These are phyloP conservation scores for Silurus glanis DNA, from an alignment of 2,113 vertebrate genomes.

Conservation along the genomic window DNA sequence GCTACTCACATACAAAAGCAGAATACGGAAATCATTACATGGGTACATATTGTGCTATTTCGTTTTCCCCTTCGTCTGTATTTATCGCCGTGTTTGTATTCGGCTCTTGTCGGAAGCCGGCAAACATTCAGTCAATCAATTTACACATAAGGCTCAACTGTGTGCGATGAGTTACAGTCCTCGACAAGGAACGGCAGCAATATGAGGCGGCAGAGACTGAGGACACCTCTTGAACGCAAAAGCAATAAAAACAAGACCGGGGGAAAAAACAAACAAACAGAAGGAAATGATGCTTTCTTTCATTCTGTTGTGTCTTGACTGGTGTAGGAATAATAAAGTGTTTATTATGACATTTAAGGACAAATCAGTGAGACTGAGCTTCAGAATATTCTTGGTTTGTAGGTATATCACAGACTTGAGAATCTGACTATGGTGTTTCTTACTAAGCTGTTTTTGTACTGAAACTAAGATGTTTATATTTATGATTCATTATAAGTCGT, in stretches of 20 bases:
- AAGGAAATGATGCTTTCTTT: neutral
- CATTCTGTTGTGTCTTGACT: neutral
- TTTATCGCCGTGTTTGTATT: conserved; percentile 27
- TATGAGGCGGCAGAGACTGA: neutral
- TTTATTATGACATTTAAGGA: neutral
- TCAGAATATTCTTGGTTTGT: neutral
- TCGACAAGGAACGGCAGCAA: neutral
- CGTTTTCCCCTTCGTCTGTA: conserved; percentile 35
- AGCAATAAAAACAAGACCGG: conserved; percentile 23
- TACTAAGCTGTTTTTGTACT: neutral
- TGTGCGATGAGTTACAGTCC: conserved; percentile 2
- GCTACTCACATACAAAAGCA: conserved; percentile 4
- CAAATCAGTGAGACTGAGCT: neutral
- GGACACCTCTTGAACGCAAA: conserved; percentile 5
- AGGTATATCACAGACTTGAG: neutral
- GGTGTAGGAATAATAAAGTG: neutral
- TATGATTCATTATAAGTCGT: too few species aligned
- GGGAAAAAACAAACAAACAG: conserved; percentile 7
- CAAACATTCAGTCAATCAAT: conserved; percentile 39
- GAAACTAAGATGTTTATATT: too few species aligned
- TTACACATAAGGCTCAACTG: conserved; percentile 20
- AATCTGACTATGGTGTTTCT: neutral
- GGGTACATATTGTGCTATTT: neutral
- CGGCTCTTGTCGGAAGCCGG: conserved; percentile 27
- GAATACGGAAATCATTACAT: neutral